A percentile compares a stretch with the other conserved stretches of the same genome.
phyloP scores from a whole-genome alignment of 2,113 vertebrate genomes.

The Progne subis region DNA sequence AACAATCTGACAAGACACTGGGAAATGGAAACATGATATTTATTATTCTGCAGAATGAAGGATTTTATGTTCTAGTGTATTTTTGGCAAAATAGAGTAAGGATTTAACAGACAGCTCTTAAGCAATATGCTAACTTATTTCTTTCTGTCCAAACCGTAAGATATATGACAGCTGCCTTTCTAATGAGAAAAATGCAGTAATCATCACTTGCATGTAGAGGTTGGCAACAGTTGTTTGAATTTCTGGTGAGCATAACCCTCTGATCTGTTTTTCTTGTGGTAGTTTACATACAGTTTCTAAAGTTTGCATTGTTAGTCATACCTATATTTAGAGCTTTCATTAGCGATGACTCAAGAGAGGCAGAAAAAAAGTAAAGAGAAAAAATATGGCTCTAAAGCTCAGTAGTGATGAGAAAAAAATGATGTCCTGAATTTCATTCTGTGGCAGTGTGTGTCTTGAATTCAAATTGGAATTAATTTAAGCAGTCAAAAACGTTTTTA shows the following conservation, averaged over 20 bases:
- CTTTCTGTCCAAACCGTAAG: constrained; percentile 45
- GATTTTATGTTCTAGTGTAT: constrained; percentile 55
- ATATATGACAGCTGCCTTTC: constrained; percentile 39
- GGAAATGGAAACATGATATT: constrained; percentile 60
- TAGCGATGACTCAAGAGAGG: constrained; percentile 57
- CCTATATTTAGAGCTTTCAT: constrained; percentile 75
- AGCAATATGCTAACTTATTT: constrained; percentile 68
- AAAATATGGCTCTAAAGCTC: constrained; percentile 18
- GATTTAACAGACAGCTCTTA: constrained; percentile 55
- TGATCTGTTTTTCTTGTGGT: constrained; percentile 70
- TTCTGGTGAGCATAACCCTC: constrained; percentile 47
- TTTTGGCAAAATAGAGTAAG: constrained; percentile 58
- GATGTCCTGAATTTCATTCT: background rate
- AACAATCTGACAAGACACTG: constrained; percentile 41
- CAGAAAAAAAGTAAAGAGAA: constrained; percentile 32
- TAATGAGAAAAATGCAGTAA: constrained; percentile 44
- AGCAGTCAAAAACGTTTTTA: constrained; percentile 58
- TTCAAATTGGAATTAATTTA: constrained; percentile 62
- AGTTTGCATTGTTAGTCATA: constrained; percentile 74
- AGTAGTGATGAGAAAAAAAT: constrained; percentile 25
- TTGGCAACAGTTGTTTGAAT: constrained; percentile 56
- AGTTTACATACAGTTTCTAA: constrained; percentile 69
- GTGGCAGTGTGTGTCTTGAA: constrained; percentile 2
- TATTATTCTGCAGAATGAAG: constrained; percentile 43
- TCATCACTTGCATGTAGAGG: constrained; percentile 39